Conservation (phyloP, 2,888 invertebrate species). For the Mesodorylaimus sp. region DNA sequence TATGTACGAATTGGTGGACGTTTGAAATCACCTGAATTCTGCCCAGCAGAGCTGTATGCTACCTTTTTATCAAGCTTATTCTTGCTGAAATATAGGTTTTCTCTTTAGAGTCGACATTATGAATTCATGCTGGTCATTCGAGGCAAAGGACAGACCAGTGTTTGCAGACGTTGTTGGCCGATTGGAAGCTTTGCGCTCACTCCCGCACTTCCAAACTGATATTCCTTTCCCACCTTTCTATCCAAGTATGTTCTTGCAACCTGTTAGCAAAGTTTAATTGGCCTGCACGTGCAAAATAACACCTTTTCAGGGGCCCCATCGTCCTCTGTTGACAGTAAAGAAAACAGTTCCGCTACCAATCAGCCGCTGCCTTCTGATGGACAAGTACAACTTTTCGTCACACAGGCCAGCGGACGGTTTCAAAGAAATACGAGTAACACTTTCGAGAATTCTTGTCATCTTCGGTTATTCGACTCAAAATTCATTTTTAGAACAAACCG, state of each 20-base stretch:
- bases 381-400: background rate
- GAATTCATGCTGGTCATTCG: constrained; percentile 67
- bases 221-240: background rate
- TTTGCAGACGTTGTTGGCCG: constrained; percentile 37
- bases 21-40: constrained; percentile 50
- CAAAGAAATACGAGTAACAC: background rate
- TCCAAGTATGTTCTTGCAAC: background rate
- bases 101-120: constrained; percentile 55
- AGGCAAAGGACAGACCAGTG: constrained; percentile 61
- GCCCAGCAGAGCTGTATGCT: constrained; percentile 48
- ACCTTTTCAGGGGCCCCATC: too few relatives aligned
- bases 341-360: background rate
- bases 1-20: constrained; percentile 71
- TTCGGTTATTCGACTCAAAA: background rate
- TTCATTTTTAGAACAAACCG: background rate
- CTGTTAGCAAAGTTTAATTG: background rate
- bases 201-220: background rate
- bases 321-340: background rate
- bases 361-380: background rate
- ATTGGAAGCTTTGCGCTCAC: background rate
- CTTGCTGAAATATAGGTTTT: background rate
- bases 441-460: background rate
- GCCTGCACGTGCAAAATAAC: too few relatives aligned
- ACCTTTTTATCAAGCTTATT: background rate
- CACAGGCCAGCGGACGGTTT: background rate